phyloP scores from a whole-genome alignment of 2,797 vertebrate species.

The Myripristis murdjan region DNA sequence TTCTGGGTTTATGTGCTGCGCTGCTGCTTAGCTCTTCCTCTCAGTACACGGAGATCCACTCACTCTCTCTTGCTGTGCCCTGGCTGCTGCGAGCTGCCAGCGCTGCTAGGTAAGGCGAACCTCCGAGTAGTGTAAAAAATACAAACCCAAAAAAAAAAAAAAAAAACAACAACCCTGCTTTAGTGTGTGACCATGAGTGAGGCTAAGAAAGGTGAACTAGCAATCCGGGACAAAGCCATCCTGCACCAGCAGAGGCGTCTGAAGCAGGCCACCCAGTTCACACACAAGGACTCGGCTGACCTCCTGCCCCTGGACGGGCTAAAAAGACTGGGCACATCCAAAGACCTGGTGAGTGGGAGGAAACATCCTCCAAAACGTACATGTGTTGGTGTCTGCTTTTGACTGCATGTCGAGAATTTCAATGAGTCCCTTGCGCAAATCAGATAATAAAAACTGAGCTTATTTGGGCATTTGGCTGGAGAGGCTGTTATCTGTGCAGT shows the following conservation, averaged over 20 bases:
- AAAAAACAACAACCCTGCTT: conserved; percentile 29
- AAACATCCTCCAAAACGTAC: not conserved
- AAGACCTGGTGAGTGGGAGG: conserved; percentile 92
- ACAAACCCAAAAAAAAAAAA: no score
- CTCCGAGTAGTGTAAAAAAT: conserved; percentile 3
- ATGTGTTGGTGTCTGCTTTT: not conserved
- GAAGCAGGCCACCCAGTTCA: conserved; percentile 95
- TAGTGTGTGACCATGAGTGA: conserved; percentile 82
- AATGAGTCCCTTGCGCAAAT: not conserved
- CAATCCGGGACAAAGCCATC: conserved; percentile 90
- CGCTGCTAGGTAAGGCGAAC: conserved; percentile 33
- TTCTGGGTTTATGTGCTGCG: conserved; percentile 12
- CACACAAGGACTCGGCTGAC: conserved; percentile 97
- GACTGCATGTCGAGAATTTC: not conserved
- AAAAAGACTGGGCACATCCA: conserved; percentile 94
- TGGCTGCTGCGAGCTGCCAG: not conserved
- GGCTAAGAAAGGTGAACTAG: conserved; percentile 86
- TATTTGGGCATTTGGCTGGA: conserved; percentile 2
- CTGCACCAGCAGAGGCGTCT: conserved; percentile 94
- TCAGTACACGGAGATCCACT: conserved; percentile 24
- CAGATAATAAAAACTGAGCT: not conserved
- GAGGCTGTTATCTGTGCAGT: conserved; percentile 12
- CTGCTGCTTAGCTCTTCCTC: conserved; percentile 11
- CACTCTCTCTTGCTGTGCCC: conserved; percentile 9
- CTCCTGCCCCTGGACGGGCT: conserved; percentile 96